Evolutionary conservation across 2,113 vertebrate species (phyloP).

Genomic region (Tenebrosternarchus preto): DNA sequence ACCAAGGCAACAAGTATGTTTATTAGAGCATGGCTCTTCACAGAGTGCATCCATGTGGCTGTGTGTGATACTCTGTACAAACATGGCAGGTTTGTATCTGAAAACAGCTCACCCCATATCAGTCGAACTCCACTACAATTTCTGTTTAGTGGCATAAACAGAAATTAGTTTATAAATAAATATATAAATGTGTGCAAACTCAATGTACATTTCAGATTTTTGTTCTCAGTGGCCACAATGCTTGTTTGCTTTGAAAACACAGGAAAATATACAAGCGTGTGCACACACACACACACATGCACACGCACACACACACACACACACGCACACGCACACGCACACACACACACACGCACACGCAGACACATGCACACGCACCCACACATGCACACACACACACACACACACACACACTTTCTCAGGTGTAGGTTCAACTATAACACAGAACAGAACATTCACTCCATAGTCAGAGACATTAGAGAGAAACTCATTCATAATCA

Average conservation of each 20-base stretch:
- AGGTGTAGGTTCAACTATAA: neutral
- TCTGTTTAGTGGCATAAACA: neutral
- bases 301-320: too few species aligned
- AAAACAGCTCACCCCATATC: neutral
- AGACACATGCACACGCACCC: neutral
- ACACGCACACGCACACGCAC: too few species aligned
- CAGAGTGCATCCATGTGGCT: neutral
- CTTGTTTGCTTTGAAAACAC: too few species aligned
- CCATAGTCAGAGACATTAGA: neutral
- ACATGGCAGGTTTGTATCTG: neutral
- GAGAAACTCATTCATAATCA: neutral
- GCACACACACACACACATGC: neutral
- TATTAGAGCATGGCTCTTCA: too few species aligned
- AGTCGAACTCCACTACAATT: neutral
- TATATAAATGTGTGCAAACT: neutral
- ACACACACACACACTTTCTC: neutral
- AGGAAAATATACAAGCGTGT: too few species aligned
- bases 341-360: too few species aligned
- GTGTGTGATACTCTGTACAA: neutral
- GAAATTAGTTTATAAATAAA: neutral
- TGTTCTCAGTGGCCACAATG: neutral
- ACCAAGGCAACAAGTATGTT: too few species aligned
- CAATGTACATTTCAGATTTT: neutral
- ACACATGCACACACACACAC: neutral
- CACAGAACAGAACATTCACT: neutral